These are phyloP conservation scores for Balanococcus diminutus DNA, from an alignment of 2,888 invertebrate genomes.

Conservation along the genomic window DNA sequence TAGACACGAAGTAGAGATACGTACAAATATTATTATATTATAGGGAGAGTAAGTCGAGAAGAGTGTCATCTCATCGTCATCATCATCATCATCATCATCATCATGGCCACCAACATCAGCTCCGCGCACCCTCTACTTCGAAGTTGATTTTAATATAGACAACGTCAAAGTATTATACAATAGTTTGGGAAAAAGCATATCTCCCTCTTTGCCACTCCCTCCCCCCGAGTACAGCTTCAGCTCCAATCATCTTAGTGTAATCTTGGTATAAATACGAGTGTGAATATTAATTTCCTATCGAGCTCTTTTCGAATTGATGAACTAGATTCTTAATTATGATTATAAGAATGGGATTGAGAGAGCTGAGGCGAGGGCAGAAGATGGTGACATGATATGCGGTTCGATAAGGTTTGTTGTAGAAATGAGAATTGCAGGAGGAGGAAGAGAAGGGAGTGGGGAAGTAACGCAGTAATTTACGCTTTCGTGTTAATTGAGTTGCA, in stretches of 20 bases:
- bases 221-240: no score
- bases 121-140: no score
- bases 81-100: no score
- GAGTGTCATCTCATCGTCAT: no score
- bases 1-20: no score
- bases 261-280: background rate
- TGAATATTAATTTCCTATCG: slow-evolving; percentile 19
- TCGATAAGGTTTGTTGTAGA: background rate
- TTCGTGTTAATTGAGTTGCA: slow-evolving; percentile 24
- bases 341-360: background rate
- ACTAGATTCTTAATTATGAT: slow-evolving; percentile 14
- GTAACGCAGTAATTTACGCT: background rate
- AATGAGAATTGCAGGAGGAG: background rate
- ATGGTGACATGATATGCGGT: background rate
- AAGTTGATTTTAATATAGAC: background rate
- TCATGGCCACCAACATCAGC: background rate
- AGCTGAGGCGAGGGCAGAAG: background rate
- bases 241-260: background rate
- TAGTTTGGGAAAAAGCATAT: background rate
- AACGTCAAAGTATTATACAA: background rate
- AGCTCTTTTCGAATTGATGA: background rate
- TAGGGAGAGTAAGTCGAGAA: no score
- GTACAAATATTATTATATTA: no score
- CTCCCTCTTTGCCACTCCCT: background rate
- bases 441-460: background rate